phyloP scores from a whole-genome alignment of 1,140 invertebrate genomes.

The Caenorhabditis tropicalis region DNA sequence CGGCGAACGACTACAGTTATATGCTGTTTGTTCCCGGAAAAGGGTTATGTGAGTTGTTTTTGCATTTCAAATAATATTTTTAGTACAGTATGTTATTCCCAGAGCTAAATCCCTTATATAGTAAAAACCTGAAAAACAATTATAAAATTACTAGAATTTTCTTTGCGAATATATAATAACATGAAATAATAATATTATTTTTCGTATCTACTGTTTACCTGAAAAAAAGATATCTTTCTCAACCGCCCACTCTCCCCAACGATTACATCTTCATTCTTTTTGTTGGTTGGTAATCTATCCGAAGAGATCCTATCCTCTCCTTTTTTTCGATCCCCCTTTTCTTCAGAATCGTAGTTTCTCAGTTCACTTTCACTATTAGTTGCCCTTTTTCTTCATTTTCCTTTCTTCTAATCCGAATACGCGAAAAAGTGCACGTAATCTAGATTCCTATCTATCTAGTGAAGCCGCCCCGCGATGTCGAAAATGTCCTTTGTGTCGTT shows the following conservation, averaged over 20 bases:
- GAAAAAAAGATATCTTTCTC: too few species aligned
- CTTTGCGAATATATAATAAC: too few species aligned
- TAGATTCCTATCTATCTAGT: constrained; percentile 14
- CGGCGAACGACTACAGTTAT: constrained; percentile 46
- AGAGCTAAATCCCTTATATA: too few species aligned
- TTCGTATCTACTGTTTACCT: too few species aligned
- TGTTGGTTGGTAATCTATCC: background rate
- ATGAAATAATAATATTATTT: too few species aligned
- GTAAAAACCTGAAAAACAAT: too few species aligned
- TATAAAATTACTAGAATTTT: too few species aligned
- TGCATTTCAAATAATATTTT: too few species aligned
- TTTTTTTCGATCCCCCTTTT: background rate
- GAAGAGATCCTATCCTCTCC: background rate
- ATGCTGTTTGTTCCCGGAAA: constrained; percentile 52
- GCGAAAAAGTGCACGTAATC: constrained; percentile 38
- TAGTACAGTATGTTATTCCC: too few species aligned
- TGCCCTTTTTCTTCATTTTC: background rate
- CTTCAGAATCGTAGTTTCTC: background rate
- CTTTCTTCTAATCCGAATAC: background rate
- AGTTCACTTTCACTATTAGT: constrained; percentile 17
- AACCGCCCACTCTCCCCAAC: too few species aligned
- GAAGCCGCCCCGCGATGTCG: background rate
- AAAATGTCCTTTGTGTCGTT: background rate
- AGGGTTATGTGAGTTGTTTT: constrained; percentile 44
- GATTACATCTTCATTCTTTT: background rate